A percentile compares a stretch with the other conserved stretches of the same genome.
Conservation (phyloP, 2,113 vertebrate genomes). For the Oxygymnocypris stewartii region DNA sequence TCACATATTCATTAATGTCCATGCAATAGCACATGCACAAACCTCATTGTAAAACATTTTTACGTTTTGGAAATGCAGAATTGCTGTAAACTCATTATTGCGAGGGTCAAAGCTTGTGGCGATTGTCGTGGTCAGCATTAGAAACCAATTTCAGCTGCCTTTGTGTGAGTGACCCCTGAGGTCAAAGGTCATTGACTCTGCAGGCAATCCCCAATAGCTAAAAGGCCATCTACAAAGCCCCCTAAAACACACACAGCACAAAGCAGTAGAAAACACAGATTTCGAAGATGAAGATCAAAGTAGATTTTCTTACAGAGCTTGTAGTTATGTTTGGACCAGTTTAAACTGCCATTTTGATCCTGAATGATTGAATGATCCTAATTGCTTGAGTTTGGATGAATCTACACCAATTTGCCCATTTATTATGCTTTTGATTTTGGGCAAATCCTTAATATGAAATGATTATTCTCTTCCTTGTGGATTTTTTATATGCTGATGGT, state of each 20-base stretch:
- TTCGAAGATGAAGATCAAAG: neutral
- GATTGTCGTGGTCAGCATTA: conserved; percentile 51
- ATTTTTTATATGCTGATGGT: neutral
- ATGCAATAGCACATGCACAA: neutral
- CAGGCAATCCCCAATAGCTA: conserved; percentile 71
- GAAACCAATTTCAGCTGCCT: conserved; percentile 66
- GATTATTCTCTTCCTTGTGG: neutral
- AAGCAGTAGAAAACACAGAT: neutral
- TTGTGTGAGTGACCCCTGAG: conserved; percentile 64
- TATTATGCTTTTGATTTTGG: neutral
- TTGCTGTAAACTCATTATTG: conserved; percentile 5
- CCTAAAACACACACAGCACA: conserved; percentile 43
- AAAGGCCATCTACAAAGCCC: conserved; percentile 63
- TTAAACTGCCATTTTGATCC: neutral
- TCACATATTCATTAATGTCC: neutral
- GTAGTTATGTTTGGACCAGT: neutral
- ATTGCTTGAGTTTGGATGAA: neutral
- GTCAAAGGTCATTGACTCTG: conserved; percentile 70
- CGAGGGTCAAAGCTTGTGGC: conserved; percentile 8
- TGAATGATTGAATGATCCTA: neutral
- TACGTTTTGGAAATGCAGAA: neutral
- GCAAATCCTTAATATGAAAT: neutral
- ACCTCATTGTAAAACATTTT: neutral
- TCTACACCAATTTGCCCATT: neutral
- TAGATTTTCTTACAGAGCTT: neutral